These are phyloP conservation scores for Phacellophora camtschatica DNA, from an alignment of 30 jellyfish, hydroid and myxozoan species.

Conservation along the genomic window DNA sequence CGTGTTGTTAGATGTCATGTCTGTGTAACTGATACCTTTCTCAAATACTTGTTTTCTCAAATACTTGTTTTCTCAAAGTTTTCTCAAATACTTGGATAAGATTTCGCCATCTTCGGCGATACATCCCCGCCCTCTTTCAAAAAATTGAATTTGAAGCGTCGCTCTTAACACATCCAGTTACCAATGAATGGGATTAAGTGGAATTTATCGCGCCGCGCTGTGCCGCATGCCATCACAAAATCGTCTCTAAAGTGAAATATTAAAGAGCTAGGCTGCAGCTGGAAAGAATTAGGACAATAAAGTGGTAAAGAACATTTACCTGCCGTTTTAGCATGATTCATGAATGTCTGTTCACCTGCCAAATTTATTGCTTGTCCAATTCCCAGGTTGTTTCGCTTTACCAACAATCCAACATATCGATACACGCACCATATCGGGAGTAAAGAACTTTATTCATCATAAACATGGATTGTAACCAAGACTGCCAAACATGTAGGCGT, in stretches of 20 bases:
- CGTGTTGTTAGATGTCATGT: background rate
- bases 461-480: slow-evolving; percentile 17
- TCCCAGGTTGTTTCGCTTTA: background rate
- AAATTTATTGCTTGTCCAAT: slow-evolving; percentile 38
- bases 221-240: no score
- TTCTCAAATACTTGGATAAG: background rate
- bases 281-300: background rate
- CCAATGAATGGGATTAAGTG: background rate
- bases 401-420: slow-evolving; percentile 28
- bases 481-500: slow-evolving; percentile 8
- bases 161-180: background rate
- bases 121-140: background rate
- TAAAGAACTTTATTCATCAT: slow-evolving; percentile 11
- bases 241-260: background rate
- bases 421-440: slow-evolving; percentile 56
- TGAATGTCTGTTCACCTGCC: slow-evolving; percentile 56
- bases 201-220: background rate
- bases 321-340: slow-evolving; percentile 37
- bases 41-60: no score
- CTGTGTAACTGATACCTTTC: background rate
- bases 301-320: background rate
- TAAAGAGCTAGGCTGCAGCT: background rate
- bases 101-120: background rate
- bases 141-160: background rate
- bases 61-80: no score